phyloP scores from a whole-genome alignment of 2,113 vertebrate genomes.

The Melanerpes formicivorus region DNA sequence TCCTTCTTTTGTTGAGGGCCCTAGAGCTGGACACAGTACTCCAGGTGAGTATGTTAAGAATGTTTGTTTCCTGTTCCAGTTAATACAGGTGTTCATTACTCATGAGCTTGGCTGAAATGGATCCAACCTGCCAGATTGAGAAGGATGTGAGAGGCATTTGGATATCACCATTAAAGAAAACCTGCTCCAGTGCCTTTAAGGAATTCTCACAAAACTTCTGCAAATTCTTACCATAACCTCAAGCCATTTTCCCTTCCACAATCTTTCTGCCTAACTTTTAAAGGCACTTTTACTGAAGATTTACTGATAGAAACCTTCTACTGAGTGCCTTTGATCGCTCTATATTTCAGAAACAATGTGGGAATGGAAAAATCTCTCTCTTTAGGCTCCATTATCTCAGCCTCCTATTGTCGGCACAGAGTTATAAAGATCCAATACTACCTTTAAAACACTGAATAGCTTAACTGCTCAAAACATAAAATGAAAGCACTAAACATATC shows the following conservation, averaged over 20 bases:
- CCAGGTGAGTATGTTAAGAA: too few species aligned
- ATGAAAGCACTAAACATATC: slow-evolving; percentile 58
- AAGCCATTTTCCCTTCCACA: not conserved
- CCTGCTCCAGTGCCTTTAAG: not conserved
- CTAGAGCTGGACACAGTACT: too few species aligned
- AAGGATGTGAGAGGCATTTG: not conserved
- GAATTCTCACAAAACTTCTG: not conserved
- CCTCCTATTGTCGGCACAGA: slow-evolving; percentile 5
- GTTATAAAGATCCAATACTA: slow-evolving; percentile 45
- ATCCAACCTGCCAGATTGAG: not conserved
- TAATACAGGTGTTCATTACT: not conserved
- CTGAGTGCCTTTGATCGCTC: slow-evolving; percentile 59
- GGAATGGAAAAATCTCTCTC: slow-evolving; percentile 51
- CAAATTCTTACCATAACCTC: not conserved
- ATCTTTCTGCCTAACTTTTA: slow-evolving; percentile 24
- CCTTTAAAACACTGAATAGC: slow-evolving; percentile 41
- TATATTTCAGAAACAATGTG: slow-evolving; percentile 62
- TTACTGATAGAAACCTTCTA: slow-evolving; percentile 37
- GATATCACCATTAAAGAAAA: not conserved
- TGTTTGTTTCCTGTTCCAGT: slow-evolving; percentile 2
- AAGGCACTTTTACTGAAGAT: slow-evolving; percentile 49
- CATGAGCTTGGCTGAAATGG: not conserved
- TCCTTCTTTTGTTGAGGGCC: too few species aligned
- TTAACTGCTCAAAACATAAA: slow-evolving; percentile 64
- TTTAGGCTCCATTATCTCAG: slow-evolving; percentile 60